Conservation (phyloP, 2,113 vertebrate genomes). For the Brachypodius melanocephalos region DNA sequence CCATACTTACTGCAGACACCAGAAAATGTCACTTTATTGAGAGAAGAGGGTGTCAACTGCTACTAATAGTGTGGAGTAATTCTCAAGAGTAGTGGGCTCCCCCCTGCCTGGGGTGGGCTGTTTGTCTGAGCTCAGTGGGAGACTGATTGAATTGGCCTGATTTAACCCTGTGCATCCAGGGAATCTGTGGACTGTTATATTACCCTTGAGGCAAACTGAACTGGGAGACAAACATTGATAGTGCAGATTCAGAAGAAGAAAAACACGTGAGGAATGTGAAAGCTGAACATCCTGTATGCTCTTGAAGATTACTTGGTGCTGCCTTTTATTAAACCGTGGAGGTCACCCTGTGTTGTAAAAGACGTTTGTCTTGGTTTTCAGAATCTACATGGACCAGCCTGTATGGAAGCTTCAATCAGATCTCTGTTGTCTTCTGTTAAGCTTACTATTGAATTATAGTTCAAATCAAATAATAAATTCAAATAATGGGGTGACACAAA, state of each 20-base stretch:
- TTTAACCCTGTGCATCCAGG: not conserved
- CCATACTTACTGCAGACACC: not conserved
- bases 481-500: not conserved
- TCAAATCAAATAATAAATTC: not conserved
- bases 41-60: not conserved
- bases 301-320: not conserved
- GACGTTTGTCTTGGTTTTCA: conserved; percentile 1
- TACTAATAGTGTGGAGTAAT: not conserved
- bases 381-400: not conserved
- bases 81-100: not conserved
- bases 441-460: not conserved
- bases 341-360: not conserved
- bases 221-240: conserved; percentile 22
- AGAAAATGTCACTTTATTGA: not conserved
- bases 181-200: not conserved
- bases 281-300: not conserved
- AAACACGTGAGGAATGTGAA: conserved; percentile 8
- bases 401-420: not conserved
- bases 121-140: not conserved
- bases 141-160: not conserved
- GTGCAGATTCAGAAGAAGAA: conserved; percentile 13
- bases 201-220: not conserved
- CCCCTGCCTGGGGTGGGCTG: not conserved
- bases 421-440: not conserved
- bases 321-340: not conserved